Conservation (phyloP, 1,140 invertebrate genomes). For the Sminthurinus signatus region DNA sequence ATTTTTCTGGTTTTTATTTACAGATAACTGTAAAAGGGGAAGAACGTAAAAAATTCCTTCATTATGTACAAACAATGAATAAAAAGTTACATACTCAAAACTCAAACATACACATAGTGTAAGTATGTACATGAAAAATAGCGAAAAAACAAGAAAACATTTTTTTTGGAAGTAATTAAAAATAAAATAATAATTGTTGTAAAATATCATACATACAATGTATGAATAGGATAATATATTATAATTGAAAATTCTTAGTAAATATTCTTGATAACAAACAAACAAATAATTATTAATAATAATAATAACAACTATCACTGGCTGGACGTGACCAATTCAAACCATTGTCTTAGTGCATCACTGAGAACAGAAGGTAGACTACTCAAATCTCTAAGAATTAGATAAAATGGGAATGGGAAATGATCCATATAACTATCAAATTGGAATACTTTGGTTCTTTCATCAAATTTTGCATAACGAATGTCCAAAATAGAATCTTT, state of each 20-base stretch:
- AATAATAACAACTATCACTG: not conserved
- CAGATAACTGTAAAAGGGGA: constrained; percentile 44
- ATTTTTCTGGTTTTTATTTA: constrained; percentile 1
- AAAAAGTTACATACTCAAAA: too few species aligned
- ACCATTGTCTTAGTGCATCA: constrained; percentile 96
- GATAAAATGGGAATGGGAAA: constrained; percentile 98
- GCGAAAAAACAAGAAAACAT: too few species aligned
- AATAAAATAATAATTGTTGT: too few species aligned
- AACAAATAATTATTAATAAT: too few species aligned
- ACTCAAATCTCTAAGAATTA: constrained; percentile 82
- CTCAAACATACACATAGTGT: too few species aligned
- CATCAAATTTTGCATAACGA: constrained; percentile 61
- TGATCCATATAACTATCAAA: constrained; percentile 74
- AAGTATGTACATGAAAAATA: too few species aligned
- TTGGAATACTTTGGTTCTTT: constrained; percentile 57
- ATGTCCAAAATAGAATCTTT: constrained; percentile 88
- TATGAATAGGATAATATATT: too few species aligned
- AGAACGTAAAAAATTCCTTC: constrained; percentile 66
- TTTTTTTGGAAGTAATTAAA: too few species aligned
- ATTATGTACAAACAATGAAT: constrained; percentile 63
- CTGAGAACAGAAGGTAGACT: constrained; percentile 81
- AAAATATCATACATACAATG: too few species aligned
- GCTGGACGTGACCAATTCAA: constrained; percentile 75
- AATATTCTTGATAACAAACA: too few species aligned
- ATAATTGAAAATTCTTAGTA: too few species aligned